Evolutionary conservation across 2,113 vertebrate genomes (phyloP).

Genomic region (Climacteris rufus): DNA sequence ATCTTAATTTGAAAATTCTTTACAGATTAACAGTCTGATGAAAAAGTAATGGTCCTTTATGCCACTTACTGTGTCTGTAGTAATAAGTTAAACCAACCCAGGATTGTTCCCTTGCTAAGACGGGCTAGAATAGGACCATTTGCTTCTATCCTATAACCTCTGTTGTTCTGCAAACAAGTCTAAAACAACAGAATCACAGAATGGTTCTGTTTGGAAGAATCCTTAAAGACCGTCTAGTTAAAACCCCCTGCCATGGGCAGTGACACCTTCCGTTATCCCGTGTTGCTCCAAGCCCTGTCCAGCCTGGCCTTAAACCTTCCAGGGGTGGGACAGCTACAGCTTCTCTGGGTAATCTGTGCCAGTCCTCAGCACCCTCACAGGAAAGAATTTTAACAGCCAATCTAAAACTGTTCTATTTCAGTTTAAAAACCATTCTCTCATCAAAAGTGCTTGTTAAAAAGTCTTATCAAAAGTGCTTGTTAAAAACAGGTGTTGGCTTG

Average conservation of each 20-base stretch:
- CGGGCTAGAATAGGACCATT: accelerated
- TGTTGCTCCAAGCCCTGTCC: background rate
- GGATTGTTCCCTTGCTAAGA: background rate
- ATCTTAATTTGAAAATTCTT: background rate
- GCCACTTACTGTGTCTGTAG: background rate
- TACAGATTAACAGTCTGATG: background rate
- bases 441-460: background rate
- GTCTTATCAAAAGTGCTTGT: background rate
- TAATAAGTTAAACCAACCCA: background rate
- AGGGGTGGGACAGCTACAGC: too few species aligned
- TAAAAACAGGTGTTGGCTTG: background rate
- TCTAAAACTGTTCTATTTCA: background rate
- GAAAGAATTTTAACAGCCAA: background rate
- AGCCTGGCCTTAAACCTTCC: background rate
- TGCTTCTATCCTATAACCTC: background rate
- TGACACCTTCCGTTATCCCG: background rate
- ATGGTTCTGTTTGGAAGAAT: background rate
- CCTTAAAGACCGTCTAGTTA: background rate
- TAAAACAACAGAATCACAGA: background rate
- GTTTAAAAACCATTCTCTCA: background rate
- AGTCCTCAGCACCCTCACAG: background rate
- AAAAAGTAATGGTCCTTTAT: background rate
- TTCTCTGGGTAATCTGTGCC: background rate
- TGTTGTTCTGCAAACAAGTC: background rate
- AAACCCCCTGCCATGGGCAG: background rate